phyloP scores from a whole-genome alignment of 1,140 invertebrate genomes.

The Periplaneta americana region DNA sequence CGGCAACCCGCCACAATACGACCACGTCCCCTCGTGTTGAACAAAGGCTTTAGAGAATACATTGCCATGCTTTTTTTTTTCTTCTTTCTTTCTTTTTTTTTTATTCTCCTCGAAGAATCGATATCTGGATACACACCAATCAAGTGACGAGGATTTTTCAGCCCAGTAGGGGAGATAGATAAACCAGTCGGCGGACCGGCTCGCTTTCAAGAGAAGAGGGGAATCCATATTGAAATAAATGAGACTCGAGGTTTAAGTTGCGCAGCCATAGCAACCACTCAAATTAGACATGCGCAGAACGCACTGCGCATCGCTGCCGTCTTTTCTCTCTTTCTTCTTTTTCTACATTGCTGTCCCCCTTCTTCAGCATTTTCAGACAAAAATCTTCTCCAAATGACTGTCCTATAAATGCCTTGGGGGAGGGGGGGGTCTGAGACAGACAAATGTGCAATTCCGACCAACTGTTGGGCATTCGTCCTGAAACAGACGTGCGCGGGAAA shows the following conservation, averaged over 20 bases:
- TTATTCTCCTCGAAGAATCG: background rate
- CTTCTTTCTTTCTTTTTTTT: no score
- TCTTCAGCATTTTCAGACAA: background rate
- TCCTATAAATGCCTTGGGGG: background rate
- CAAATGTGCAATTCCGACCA: no score
- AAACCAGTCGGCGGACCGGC: background rate
- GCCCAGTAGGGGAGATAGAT: background rate
- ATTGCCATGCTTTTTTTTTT: background rate
- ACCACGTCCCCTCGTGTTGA: background rate
- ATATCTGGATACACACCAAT: background rate
- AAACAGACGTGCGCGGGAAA: no score
- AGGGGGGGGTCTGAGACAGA: no score
- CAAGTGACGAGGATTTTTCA: no score
- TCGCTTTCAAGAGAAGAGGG: no score
- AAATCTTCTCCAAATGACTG: background rate
- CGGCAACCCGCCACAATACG: background rate
- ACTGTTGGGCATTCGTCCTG: no score
- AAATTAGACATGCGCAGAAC: background rate
- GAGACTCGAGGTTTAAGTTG: no score
- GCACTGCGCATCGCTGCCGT: background rate
- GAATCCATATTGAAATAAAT: background rate
- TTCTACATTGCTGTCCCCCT: no score
- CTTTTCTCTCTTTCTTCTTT: no score
- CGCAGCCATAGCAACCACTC: background rate
- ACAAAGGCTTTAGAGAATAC: background rate